These are phyloP conservation scores for Drosophila athabasca DNA, from an alignment of 1,140 invertebrate genomes.

Conservation along the genomic window DNA sequence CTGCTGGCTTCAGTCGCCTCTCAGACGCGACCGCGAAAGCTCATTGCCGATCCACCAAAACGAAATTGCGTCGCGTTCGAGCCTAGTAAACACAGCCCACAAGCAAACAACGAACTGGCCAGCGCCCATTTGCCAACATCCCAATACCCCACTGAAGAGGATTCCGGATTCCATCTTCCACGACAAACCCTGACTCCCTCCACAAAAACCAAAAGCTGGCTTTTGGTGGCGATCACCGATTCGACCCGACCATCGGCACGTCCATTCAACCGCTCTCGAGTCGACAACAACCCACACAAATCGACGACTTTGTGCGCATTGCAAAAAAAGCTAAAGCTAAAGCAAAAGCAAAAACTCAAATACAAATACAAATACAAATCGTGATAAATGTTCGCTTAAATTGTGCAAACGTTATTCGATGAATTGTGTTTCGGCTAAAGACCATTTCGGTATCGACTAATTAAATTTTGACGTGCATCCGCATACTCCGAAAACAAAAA, in stretches of 20 bases:
- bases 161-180: conserved; percentile 26
- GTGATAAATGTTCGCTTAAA: conserved; percentile 75
- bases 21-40: conserved; percentile 50
- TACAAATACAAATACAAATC: conserved; percentile 64
- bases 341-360: not conserved
- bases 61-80: conserved; percentile 54
- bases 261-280: conserved; percentile 62
- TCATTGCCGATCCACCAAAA: conserved; percentile 21
- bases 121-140: conserved; percentile 39
- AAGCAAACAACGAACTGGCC: conserved; percentile 49
- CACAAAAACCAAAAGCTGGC: not conserved
- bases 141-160: not conserved
- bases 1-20: conserved; percentile 45
- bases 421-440: conserved; percentile 38
- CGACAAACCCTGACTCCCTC: not conserved
- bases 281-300: conserved; percentile 53
- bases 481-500: conserved; percentile 42
- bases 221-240: not conserved
- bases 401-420: conserved; percentile 74
- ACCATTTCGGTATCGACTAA: conserved; percentile 53
- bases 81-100: conserved; percentile 5
- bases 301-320: conserved; percentile 17
- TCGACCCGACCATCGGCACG: conserved; percentile 53
- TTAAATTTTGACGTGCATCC: conserved; percentile 70
- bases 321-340: conserved; percentile 13